Percentiles rank a stretch among this genome's conserved stretches.
Evolutionary conservation across 2,888 invertebrate genomes (phyloP).

Genomic region (Galerucella calmariensis): DNA sequence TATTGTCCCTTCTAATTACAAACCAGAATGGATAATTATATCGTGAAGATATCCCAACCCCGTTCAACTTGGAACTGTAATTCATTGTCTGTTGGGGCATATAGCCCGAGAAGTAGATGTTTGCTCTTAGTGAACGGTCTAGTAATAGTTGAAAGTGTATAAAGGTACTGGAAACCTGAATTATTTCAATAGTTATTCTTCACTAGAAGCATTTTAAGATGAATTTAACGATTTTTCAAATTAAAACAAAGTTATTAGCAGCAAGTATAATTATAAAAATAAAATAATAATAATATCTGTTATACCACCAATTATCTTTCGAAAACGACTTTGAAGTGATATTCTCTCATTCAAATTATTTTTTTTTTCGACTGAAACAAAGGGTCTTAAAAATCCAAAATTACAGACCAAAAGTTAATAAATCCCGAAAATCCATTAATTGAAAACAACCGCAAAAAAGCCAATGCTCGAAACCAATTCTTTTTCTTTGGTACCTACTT

Average conservation of each 20-base stretch:
- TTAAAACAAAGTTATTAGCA: background rate
- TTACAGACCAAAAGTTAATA: conserved; percentile 22
- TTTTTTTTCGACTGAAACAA: conserved; percentile 8
- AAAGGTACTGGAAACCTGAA: too few species aligned
- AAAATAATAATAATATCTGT: background rate
- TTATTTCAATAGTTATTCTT: too few species aligned
- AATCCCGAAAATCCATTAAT: conserved; percentile 21
- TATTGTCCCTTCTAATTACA: too few species aligned
- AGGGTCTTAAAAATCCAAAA: conserved; percentile 19
- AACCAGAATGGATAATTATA: too few species aligned
- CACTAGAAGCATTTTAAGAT: too few species aligned
- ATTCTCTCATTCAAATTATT: conserved; percentile 1
- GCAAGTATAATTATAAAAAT: background rate
- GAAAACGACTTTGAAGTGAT: conserved; percentile 1
- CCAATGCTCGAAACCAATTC: conserved; percentile 22
- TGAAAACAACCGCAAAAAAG: conserved; percentile 25
- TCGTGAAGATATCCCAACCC: too few species aligned
- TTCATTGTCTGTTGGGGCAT: too few species aligned
- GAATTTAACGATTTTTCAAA: too few species aligned
- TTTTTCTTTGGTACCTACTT: conserved; percentile 16
- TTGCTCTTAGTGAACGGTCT: too few species aligned
- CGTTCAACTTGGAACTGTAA: too few species aligned
- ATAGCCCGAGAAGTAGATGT: too few species aligned
- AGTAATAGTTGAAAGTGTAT: too few species aligned
- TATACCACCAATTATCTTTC: background rate